Evolutionary conservation across 2,797 vertebrate genomes (phyloP).

Genomic region (Pantherophis vulpinus): DNA sequence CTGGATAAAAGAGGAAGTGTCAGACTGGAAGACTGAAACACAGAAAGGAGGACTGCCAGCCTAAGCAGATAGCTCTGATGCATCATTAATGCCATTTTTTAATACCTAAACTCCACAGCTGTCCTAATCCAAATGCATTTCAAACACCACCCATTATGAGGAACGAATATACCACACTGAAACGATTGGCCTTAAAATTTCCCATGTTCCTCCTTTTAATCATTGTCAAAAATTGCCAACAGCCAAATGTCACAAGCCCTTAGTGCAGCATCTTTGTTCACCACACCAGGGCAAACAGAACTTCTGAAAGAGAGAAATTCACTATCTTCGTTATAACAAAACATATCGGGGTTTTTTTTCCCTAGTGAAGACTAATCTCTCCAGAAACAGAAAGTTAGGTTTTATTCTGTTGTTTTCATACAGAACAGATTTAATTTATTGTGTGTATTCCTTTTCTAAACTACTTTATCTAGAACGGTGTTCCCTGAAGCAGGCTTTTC

Average conservation of each 20-base stretch:
- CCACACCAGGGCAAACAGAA: conserved; percentile 50
- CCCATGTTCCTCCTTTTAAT: conserved; percentile 55
- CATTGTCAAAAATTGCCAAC: conserved; percentile 50
- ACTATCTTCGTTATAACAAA: conserved; percentile 60
- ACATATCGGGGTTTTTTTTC: conserved; percentile 65
- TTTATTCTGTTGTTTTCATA: conserved; percentile 68
- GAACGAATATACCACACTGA: conserved; percentile 68
- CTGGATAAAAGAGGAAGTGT: conserved; percentile 77
- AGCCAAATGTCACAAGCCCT: conserved; percentile 53
- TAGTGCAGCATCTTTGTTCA: conserved; percentile 60
- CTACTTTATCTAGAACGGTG: conserved; percentile 67
- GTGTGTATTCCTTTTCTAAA: conserved; percentile 72
- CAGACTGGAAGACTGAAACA: conserved; percentile 76
- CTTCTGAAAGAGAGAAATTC: conserved; percentile 53
- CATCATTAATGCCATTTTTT: conserved; percentile 75
- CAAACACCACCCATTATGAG: conserved; percentile 64
- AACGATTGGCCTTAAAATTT: conserved; percentile 68
- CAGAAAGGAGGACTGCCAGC: conserved; percentile 73
- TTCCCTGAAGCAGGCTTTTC: conserved; percentile 70
- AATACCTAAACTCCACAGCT: conserved; percentile 71
- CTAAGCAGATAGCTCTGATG: conserved; percentile 71
- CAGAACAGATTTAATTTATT: conserved; percentile 61
- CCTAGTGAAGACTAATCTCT: conserved; percentile 64
- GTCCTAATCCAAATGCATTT: conserved; percentile 71
- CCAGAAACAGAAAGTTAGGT: conserved; percentile 71